These are phyloP conservation scores for Drosophila auraria DNA, from an alignment of 1,140 invertebrate species.

Conservation along the genomic window DNA sequence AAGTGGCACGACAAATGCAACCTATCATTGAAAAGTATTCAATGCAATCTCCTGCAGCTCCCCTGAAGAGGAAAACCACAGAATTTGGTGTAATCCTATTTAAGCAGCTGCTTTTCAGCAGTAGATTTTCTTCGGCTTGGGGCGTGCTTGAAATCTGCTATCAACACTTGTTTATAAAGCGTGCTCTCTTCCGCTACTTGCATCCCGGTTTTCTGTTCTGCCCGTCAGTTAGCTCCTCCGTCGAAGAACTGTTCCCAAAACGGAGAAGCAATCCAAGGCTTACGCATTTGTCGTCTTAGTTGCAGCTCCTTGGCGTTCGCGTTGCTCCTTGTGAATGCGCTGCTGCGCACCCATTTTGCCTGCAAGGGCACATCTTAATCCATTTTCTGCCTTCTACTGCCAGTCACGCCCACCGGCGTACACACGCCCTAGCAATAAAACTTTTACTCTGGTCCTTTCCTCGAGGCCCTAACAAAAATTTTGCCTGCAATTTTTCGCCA, in stretches of 20 bases:
- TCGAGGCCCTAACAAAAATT: conserved; percentile 16
- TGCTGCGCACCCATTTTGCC: conserved; percentile 20
- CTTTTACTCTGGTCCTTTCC: conserved; percentile 46
- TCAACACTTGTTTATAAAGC: conserved; percentile 75
- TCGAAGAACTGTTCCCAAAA: conserved; percentile 27
- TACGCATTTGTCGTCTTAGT: conserved; percentile 63
- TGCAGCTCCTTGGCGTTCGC: conserved; percentile 22
- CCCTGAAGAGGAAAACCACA: conserved; percentile 33
- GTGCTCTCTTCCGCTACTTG: neutral
- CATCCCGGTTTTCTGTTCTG: neutral
- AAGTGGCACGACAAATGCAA: conserved; percentile 46
- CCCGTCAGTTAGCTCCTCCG: conserved; percentile 2
- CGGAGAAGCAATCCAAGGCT: conserved; percentile 41
- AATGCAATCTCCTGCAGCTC: conserved; percentile 19
- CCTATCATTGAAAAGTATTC: conserved; percentile 66
- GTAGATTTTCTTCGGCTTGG: conserved; percentile 38
- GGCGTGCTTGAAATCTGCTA: conserved; percentile 60
- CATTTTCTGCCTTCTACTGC: conserved; percentile 60
- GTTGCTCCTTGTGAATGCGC: conserved; percentile 41
- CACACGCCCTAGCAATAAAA: conserved; percentile 66
- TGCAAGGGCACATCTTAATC: conserved; percentile 55
- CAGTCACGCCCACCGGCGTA: conserved; percentile 55
- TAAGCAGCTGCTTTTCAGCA: conserved; percentile 67
- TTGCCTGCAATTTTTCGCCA: conserved; percentile 29
- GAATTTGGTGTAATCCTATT: conserved; percentile 72